Conservation (phyloP, 2,888 invertebrate species). For the Thyatira batis region DNA sequence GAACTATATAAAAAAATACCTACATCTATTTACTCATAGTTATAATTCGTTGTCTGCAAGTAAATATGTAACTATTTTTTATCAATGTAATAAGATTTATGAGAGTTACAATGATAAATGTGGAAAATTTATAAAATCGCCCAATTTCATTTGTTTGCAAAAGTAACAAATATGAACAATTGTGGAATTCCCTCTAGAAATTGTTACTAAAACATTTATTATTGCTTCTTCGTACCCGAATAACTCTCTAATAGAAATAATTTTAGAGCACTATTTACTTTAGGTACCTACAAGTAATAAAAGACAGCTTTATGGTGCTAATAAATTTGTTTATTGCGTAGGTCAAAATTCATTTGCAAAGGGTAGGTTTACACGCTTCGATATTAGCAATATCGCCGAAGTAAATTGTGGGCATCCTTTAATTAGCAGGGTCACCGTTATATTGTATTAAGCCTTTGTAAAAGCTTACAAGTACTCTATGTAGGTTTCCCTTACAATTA, state of each 20-base stretch:
- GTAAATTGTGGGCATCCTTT: neutral
- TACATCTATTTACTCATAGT: neutral
- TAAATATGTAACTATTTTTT: too few relatives aligned
- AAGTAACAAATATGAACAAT: neutral
- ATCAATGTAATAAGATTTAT: too few relatives aligned
- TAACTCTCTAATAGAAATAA: neutral
- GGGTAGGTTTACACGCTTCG: slow-evolving; percentile 7
- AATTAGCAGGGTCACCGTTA: neutral
- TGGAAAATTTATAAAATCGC: neutral
- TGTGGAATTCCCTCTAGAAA: neutral
- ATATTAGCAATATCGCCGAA: slow-evolving; percentile 1
- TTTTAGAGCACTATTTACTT: slow-evolving; percentile 3
- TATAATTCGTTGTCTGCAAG: too few relatives aligned
- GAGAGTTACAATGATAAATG: neutral
- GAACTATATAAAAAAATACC: neutral
- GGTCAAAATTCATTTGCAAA: slow-evolving; percentile 17
- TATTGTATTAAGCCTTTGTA: neutral
- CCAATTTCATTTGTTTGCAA: neutral
- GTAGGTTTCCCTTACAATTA: neutral
- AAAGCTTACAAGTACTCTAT: neutral
- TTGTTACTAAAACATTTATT: neutral
- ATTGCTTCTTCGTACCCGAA: neutral
- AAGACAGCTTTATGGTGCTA: neutral
- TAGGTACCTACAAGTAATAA: slow-evolving; percentile 2
- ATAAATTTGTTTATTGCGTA: slow-evolving; percentile 10